A percentile compares a stretch with the other conserved stretches of the same genome.
Evolutionary conservation across 2,797 vertebrate genomes (phyloP).

Genomic region (Hylomyscus alleni): DNA sequence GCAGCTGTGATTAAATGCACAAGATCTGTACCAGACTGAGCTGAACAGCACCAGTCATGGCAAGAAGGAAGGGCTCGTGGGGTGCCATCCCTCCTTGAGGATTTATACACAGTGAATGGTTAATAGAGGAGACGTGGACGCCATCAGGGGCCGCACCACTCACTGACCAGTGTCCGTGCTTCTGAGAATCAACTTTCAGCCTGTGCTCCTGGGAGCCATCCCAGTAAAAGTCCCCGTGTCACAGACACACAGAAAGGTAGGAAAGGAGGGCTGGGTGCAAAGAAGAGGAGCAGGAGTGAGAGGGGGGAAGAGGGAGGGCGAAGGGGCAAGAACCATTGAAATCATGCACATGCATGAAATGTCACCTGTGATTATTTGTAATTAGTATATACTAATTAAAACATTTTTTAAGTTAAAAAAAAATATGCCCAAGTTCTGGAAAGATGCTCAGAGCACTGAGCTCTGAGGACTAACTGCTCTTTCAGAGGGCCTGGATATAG

Average conservation of each 20-base stretch:
- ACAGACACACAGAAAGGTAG: too few species aligned
- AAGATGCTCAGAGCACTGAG: neutral
- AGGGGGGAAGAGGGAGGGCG: too few species aligned
- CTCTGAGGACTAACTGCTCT: neutral
- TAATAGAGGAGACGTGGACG: neutral
- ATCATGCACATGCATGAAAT: neutral
- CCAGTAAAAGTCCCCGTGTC: neutral
- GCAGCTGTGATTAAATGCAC: neutral
- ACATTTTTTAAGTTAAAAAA: neutral
- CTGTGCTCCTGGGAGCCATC: neutral
- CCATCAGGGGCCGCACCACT: neutral
- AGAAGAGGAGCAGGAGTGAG: neutral
- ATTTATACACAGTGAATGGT: neutral
- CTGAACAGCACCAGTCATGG: too few species aligned
- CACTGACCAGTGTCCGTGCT: neutral
- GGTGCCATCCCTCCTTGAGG: neutral
- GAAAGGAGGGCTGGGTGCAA: too few species aligned
- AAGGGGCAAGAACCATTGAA: neutral
- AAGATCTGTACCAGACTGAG: neutral
- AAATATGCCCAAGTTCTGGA: neutral
- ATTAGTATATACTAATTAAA: neutral
- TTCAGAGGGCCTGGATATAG: neutral
- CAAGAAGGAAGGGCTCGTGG: neutral
- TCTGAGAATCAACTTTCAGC: neutral
- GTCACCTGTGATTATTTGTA: accelerated